phyloP scores from a whole-genome alignment of 2,888 invertebrate species.

The Amaurobius ferox region DNA sequence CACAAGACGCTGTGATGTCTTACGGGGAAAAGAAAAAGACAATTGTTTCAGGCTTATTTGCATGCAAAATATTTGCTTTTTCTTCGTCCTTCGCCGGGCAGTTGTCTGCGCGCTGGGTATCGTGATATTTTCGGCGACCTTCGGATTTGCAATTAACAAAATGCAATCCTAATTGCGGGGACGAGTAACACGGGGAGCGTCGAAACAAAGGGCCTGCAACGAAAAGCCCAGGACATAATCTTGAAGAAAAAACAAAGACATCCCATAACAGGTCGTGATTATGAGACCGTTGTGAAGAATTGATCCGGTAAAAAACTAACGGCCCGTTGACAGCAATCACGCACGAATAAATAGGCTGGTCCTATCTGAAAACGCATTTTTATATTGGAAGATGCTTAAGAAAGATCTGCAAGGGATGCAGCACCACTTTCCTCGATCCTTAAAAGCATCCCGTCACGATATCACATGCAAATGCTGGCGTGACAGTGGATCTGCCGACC shows the following conservation, averaged over 20 bases:
- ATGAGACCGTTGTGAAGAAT: constrained; percentile 28
- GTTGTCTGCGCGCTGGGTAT: not conserved
- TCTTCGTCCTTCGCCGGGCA: not conserved
- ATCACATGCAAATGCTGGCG: constrained; percentile 44
- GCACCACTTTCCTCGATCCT: not conserved
- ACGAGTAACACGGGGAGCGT: constrained; percentile 4
- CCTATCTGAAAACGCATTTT: not conserved
- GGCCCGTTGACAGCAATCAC: constrained; percentile 17
- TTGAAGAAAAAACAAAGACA: not conserved
- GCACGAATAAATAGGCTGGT: not conserved
- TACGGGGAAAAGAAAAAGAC: too few species aligned
- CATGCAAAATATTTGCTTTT: constrained; percentile 4
- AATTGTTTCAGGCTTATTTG: not conserved
- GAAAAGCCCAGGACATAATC: not conserved
- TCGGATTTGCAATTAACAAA: constrained; percentile 4
- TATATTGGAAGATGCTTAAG: not conserved
- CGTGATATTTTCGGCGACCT: not conserved
- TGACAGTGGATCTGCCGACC: not conserved
- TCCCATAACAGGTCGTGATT: not conserved
- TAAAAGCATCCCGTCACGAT: constrained; percentile 63
- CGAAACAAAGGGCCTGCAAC: not conserved
- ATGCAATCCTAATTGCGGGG: not conserved
- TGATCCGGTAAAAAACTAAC: constrained; percentile 45
- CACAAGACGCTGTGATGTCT: too few species aligned
- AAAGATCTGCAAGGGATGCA: not conserved